phyloP scores from a whole-genome alignment of 2,797 vertebrate genomes.

The Tiaroga cobitis region DNA sequence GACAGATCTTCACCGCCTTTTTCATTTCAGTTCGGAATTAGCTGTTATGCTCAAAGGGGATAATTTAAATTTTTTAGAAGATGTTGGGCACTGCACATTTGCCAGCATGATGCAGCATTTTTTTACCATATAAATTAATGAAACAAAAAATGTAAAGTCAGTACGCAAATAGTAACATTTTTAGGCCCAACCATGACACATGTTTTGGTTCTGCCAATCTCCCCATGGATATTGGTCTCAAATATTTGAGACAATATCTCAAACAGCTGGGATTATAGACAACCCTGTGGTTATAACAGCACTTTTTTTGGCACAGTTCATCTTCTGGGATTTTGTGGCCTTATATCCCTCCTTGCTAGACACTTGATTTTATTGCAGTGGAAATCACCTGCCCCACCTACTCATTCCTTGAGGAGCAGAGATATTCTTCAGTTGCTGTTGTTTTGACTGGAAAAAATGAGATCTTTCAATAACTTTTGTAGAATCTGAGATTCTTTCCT shows the following conservation, averaged over 20 bases:
- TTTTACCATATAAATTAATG: background rate
- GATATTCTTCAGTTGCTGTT: background rate
- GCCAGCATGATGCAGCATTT: no score
- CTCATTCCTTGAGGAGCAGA: background rate
- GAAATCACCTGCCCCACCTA: background rate
- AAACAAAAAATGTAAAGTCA: background rate
- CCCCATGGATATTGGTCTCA: background rate
- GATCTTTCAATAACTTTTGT: background rate
- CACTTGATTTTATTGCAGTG: background rate
- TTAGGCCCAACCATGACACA: background rate
- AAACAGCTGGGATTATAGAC: background rate
- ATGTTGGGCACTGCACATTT: background rate
- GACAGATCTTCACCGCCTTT: background rate
- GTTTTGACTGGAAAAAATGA: background rate
- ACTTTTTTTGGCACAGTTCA: background rate
- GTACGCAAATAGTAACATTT: background rate
- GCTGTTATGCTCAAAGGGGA: background rate
- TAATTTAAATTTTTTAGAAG: background rate
- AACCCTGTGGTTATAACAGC: background rate
- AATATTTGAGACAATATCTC: background rate
- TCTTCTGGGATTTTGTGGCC: background rate
- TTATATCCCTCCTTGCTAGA: background rate
- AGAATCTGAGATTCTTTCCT: background rate
- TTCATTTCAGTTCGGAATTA: constrained; percentile 7
- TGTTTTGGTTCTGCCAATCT: background rate